Evolutionary conservation across 1,140 invertebrate genomes (phyloP).

Genomic region (Potamilus streckersoni): DNA sequence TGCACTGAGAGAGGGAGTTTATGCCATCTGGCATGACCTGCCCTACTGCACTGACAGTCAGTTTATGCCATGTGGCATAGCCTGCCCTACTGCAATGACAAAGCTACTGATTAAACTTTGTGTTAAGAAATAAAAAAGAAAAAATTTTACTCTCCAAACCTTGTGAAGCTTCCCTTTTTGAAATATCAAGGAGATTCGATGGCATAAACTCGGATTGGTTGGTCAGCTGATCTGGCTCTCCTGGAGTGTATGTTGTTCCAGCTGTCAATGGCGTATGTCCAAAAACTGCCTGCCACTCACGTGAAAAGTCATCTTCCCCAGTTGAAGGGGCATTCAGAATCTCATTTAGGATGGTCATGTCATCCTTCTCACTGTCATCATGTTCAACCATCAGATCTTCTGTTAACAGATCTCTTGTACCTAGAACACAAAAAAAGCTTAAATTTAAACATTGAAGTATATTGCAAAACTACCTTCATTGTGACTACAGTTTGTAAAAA

Average conservation of each 20-base stretch:
- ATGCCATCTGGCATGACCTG: too few relatives aligned
- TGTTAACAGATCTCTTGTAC: constrained; percentile 63
- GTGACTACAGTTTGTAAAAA: too few relatives aligned
- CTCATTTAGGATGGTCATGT: constrained; percentile 69
- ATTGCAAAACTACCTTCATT: too few relatives aligned
- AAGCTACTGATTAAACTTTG: too few relatives aligned
- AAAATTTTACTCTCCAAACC: too few relatives aligned
- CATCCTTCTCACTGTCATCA: constrained; percentile 68
- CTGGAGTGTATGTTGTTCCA: constrained; percentile 38
- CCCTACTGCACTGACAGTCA: too few relatives aligned
- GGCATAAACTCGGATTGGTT: constrained; percentile 66
- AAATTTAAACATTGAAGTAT: neutral
- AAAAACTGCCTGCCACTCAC: constrained; percentile 66
- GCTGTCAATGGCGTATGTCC: constrained; percentile 42
- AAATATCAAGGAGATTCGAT: constrained; percentile 68
- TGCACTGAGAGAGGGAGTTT: too few relatives aligned
- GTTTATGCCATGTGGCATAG: too few relatives aligned
- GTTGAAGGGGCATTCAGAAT: constrained; percentile 66
- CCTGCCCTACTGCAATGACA: too few relatives aligned
- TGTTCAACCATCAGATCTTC: constrained; percentile 54
- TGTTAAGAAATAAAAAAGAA: too few relatives aligned
- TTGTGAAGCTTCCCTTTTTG: too few relatives aligned
- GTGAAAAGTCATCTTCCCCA: constrained; percentile 62
- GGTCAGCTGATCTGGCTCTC: constrained; percentile 45
- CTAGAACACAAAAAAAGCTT: constrained; percentile 36